Percentiles rank a stretch among this genome's conserved stretches.
phyloP scores from a whole-genome alignment of 2,797 vertebrate genomes.

The Schizopygopsis pylzovi region DNA sequence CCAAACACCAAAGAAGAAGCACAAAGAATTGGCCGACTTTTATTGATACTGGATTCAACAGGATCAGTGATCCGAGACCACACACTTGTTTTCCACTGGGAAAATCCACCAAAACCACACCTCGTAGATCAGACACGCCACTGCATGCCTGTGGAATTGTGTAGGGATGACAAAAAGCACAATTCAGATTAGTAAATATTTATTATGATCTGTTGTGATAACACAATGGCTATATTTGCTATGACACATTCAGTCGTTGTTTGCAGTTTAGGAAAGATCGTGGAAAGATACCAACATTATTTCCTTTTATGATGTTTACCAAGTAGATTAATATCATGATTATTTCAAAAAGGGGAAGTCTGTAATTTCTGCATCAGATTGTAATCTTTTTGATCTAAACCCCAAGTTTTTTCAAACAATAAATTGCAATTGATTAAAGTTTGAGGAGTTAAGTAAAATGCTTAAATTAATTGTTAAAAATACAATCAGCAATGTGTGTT shows the following conservation, averaged over 20 bases:
- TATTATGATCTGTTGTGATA: slow-evolving; percentile 33
- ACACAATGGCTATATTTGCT: slow-evolving; percentile 8
- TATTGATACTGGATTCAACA: background rate
- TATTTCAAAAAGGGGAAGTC: slow-evolving; percentile 1
- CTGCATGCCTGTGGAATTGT: slow-evolving; percentile 16
- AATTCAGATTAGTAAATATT: slow-evolving; percentile 33
- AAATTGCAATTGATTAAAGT: background rate
- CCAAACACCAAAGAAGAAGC: background rate
- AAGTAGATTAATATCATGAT: background rate
- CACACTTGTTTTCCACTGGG: slow-evolving; percentile 37
- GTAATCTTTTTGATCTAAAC: background rate
- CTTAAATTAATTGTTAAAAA: background rate
- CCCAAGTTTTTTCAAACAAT: background rate
- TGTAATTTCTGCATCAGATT: background rate
- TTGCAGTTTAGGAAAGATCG: background rate
- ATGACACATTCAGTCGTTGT: slow-evolving; percentile 6
- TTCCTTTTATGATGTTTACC: background rate
- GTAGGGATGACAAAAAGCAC: background rate
- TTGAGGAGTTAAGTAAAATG: background rate
- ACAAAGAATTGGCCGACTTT: slow-evolving; percentile 9
- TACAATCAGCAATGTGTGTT: background rate
- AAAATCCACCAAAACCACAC: slow-evolving; percentile 37
- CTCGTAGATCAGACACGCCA: slow-evolving; percentile 36
- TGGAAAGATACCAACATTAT: background rate
- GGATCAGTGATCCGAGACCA: slow-evolving; percentile 8